Evolutionary conservation across 2,113 vertebrate genomes (phyloP).

Genomic region (Trichomycterus rosablanca): DNA sequence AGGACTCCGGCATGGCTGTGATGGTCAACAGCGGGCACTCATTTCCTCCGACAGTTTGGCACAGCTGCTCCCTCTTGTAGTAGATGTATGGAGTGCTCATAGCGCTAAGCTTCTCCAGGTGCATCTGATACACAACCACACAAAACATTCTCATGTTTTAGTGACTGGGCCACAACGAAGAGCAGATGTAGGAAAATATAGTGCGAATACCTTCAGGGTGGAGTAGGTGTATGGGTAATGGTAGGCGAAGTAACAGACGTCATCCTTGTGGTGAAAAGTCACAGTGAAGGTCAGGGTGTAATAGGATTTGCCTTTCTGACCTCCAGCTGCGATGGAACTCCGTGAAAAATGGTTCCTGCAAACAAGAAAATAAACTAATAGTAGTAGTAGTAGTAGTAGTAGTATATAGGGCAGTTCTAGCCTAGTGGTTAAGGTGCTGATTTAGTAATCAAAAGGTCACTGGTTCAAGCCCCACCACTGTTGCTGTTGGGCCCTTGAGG

Average conservation of each 20-base stretch:
- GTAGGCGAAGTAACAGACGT: slow-evolving; percentile 98
- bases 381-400: no score
- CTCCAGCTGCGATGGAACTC: slow-evolving; percentile 91
- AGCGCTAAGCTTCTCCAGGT: slow-evolving; percentile 87
- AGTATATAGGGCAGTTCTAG: no score
- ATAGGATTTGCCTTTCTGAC: slow-evolving; percentile 96
- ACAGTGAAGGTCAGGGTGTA: slow-evolving; percentile 93
- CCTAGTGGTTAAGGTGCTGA: no score
- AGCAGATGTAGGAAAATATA: neutral
- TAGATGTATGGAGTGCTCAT: slow-evolving; percentile 86
- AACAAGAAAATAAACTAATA: no score
- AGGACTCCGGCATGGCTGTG: slow-evolving; percentile 93
- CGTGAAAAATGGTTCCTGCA: slow-evolving; percentile 93
- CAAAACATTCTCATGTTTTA: neutral
- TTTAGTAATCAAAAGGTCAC: no score
- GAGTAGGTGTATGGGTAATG: slow-evolving; percentile 97
- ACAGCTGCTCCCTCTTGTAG: slow-evolving; percentile 84
- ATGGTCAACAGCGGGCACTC: slow-evolving; percentile 91
- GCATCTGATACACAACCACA: slow-evolving; percentile 72
- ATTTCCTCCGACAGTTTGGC: slow-evolving; percentile 89
- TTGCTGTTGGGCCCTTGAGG: no score
- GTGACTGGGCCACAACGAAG: no score
- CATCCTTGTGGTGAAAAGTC: slow-evolving; percentile 90
- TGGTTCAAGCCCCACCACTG: no score
- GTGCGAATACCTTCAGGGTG: slow-evolving; percentile 79